Conservation (phyloP, 2,113 vertebrate species). For the Chitala chitala region DNA sequence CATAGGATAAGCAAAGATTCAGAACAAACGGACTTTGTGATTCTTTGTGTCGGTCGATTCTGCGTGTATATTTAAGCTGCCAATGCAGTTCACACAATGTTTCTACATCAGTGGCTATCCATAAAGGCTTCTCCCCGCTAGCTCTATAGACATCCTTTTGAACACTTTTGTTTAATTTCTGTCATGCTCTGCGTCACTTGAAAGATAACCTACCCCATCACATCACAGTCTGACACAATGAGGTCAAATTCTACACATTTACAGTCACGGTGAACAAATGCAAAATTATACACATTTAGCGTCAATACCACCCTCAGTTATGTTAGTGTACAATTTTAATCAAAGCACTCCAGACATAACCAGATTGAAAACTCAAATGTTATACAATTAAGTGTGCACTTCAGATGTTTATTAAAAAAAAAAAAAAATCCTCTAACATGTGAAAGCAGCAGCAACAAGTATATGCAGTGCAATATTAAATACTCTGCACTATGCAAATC, state of each 20-base stretch:
- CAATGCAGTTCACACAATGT: slow-evolving; percentile 2
- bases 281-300: background rate
- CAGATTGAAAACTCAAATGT: background rate
- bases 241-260: too few species aligned
- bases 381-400: background rate
- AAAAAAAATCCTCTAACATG: too few species aligned
- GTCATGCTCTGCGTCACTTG: background rate
- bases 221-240: background rate
- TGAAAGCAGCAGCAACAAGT: too few species aligned
- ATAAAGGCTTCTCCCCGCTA: background rate
- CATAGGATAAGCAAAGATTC: background rate
- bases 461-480: background rate
- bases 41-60: background rate
- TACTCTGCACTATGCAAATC: too few species aligned
- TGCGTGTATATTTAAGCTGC: background rate
- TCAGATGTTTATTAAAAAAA: background rate
- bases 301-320: too few species aligned
- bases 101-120: background rate
- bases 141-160: background rate
- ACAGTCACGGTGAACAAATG: background rate
- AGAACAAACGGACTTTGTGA: background rate
- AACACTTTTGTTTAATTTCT: background rate
- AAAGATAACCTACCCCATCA: background rate
- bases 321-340: background rate
- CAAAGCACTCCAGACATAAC: background rate